Base-by-base conservation (phyloP, 1,140 invertebrate genomes). In the Littorina saxatilis region DNA sequence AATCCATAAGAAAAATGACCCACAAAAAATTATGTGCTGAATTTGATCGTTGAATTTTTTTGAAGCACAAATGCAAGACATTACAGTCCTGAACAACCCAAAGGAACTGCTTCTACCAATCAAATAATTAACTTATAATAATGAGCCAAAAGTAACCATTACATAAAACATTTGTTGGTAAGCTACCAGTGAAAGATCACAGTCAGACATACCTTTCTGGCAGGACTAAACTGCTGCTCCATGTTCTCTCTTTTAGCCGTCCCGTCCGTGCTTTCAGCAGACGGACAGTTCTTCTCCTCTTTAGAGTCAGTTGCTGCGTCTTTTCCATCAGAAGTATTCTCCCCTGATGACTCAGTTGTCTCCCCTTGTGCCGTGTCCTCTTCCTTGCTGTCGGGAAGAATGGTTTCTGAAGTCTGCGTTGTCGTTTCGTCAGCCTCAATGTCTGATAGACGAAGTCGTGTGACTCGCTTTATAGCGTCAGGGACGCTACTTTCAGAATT, bases 401-500 rank as follows among this genome's bases (percentile, higher is more conserved):
- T 47, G 43, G 17, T 5, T 47, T 17, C 43, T 47, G 43, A 47
- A 47, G 43, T 47, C 43, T 47, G 43, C 17, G 7, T 5, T 47
- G 5, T 17, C 7, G 7, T 47, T 47, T 75, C 15, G 35, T 78
- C 39, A 40, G 58, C 52, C 58, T n/a, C 29, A 43, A 58, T 47
- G 7, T 66, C 76, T 29, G 75, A 75, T 27, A 39, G 43, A 40
- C 37, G 23, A 17, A 73, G 47, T 61, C 40, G 50, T 3, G 68
- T 78, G 32, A 73, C 76, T 61, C n/a, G 70, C 35, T 43, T 74
- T 35, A 81, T 37, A 37, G 50, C 40, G 35, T 61, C 58, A 4
- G 52, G 29, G 32, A 40, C 39, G 27, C 76, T 78, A 23, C 29
- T 37, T 20, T 78, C 76, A 29, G 76, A 78, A 39, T 78, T 78